These are phyloP conservation scores for Rhimphoctona megacephalus DNA, from an alignment of 2,888 invertebrate species.

Conservation along the genomic window DNA sequence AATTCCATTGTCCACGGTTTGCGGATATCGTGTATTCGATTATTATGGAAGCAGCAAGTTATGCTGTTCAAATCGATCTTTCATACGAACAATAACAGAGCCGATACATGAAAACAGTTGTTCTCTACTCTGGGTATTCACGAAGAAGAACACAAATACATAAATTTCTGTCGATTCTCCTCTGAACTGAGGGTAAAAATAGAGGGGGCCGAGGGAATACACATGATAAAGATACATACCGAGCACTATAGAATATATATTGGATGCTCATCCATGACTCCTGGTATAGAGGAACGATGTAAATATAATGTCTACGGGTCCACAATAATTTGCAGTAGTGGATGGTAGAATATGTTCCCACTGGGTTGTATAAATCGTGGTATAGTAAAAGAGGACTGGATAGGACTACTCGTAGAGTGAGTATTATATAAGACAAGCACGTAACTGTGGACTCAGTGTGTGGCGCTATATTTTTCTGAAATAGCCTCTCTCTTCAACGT, in stretches of 20 bases:
- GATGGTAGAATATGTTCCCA: constrained; percentile 56
- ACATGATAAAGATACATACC: constrained; percentile 48
- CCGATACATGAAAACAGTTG: constrained; percentile 39
- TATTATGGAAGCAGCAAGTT: neutral
- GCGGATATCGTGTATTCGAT: neutral
- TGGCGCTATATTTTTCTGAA: constrained; percentile 74
- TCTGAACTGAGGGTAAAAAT: constrained; percentile 28
- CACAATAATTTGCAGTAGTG: constrained; percentile 63
- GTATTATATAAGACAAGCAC: constrained; percentile 79
- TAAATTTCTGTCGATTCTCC: constrained; percentile 24
- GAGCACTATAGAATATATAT: constrained; percentile 61
- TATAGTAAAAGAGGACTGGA: constrained; percentile 53
- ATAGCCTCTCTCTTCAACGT: constrained; percentile 61
- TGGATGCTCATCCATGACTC: constrained; percentile 60
- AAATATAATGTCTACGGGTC: constrained; percentile 56
- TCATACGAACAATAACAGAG: neutral
- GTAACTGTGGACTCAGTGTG: constrained; percentile 75
- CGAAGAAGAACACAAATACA: constrained; percentile 27
- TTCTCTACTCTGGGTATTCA: neutral
- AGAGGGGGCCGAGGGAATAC: constrained; percentile 29
- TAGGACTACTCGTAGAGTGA: constrained; percentile 47
- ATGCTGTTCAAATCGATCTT: neutral
- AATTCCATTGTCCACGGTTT: neutral
- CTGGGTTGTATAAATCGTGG: constrained; percentile 39
- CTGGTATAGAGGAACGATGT: constrained; percentile 36